These are phyloP conservation scores for Macrosteles quadrilineatus DNA, from an alignment of 1,140 invertebrate genomes.

Conservation along the genomic window DNA sequence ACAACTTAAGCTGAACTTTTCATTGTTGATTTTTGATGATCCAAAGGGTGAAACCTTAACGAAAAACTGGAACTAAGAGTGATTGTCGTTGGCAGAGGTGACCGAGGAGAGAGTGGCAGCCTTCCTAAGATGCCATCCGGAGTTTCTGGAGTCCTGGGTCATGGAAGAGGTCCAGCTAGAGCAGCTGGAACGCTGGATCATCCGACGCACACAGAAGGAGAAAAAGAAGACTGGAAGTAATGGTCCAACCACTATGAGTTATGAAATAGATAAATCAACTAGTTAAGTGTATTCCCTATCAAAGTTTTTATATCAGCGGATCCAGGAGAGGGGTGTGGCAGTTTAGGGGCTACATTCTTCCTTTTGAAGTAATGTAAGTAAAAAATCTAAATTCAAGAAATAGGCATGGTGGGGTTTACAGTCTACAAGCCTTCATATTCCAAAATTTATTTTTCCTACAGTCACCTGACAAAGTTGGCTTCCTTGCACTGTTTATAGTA, in stretches of 20 bases:
- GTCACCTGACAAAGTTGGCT: too few relatives aligned
- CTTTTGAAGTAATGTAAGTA: not conserved
- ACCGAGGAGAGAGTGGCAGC: conserved; percentile 50
- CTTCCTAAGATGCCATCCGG: conserved; percentile 57
- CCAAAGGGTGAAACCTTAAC: too few relatives aligned
- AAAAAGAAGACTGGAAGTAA: conserved; percentile 48
- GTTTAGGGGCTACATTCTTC: not conserved
- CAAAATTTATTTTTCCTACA: too few relatives aligned
- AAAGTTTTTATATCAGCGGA: not conserved
- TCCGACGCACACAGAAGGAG: conserved; percentile 55
- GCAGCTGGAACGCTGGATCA: conserved; percentile 61
- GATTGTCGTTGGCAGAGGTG: too few relatives aligned
- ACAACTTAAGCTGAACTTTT: too few relatives aligned
- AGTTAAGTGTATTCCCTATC: not conserved
- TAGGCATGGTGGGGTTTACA: too few relatives aligned
- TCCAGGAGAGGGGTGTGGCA: not conserved
- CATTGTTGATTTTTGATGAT: not conserved
- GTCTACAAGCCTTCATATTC: too few relatives aligned
- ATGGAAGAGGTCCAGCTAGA: conserved; percentile 59
- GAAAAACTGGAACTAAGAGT: too few relatives aligned
- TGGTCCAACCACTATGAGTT: too few relatives aligned
- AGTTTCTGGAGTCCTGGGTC: conserved; percentile 59
- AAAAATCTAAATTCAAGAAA: too few relatives aligned
- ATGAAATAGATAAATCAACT: not conserved
- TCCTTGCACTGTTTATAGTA: too few relatives aligned